Conservation (phyloP, 2,888 invertebrate species). For the Neoitamus cyanurus region DNA sequence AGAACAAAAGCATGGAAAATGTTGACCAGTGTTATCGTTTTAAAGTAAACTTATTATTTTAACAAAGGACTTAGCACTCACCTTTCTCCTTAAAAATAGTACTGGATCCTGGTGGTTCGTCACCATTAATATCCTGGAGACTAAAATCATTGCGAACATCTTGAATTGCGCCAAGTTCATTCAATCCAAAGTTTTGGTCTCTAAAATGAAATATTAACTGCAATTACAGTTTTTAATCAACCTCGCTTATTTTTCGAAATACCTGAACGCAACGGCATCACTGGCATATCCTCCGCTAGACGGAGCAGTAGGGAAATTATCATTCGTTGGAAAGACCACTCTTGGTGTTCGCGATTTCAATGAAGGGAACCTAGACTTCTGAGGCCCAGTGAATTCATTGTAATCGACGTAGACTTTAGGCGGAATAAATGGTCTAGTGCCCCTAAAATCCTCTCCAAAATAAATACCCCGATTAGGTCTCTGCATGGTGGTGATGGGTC, state of each 20-base stretch:
- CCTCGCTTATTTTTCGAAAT: slow-evolving; percentile 49
- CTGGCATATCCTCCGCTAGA: slow-evolving; percentile 63
- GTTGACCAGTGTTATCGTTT: too few species aligned
- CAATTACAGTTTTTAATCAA: slow-evolving; percentile 1
- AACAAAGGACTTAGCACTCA: too few species aligned
- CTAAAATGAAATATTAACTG: slow-evolving; percentile 64
- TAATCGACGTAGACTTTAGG: slow-evolving; percentile 64
- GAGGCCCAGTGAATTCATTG: slow-evolving; percentile 59
- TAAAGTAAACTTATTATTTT: not conserved
- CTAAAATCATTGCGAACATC: slow-evolving; percentile 70
- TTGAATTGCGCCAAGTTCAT: slow-evolving; percentile 69
- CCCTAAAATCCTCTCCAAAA: slow-evolving; percentile 60
- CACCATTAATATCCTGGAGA: slow-evolving; percentile 72
- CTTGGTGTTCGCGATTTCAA: slow-evolving; percentile 65
- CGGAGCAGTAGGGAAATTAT: slow-evolving; percentile 62
- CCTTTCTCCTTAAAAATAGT: slow-evolving; percentile 74
- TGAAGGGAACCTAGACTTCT: slow-evolving; percentile 63
- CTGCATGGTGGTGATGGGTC: slow-evolving; percentile 63
- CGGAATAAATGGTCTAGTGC: slow-evolving; percentile 61
- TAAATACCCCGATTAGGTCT: slow-evolving; percentile 62
- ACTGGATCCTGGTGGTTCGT: slow-evolving; percentile 65
- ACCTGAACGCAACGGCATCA: slow-evolving; percentile 66
- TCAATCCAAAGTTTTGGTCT: slow-evolving; percentile 72
- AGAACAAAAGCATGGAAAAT: too few species aligned
- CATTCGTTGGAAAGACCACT: slow-evolving; percentile 65